Evolutionary conservation across 2,113 vertebrate genomes (phyloP), one percentile per base, ranked within the genome.

Genomic region (Sapayoa aenigma): DNA sequence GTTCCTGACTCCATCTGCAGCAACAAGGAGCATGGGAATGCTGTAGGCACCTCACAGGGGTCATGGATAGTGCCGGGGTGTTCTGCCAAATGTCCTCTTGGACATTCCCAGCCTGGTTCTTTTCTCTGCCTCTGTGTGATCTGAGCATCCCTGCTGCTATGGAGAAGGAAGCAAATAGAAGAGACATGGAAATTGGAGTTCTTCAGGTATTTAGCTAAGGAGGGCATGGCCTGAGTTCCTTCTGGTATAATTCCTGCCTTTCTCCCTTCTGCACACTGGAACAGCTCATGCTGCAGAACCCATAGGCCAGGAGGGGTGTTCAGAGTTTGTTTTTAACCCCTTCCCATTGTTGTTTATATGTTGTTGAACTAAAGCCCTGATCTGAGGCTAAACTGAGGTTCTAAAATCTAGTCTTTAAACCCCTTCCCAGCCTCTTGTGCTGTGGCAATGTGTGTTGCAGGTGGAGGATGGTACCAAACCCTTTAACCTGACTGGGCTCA

Each of bases 61-160:
- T 14, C 7, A 0, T 1, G 21, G 6, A 0, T n/a, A 59, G n/a
- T 19, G 39, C 33, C 3, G 14, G 12, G 35, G 14, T 37, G 44
- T 3, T 31, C 39, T 55, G 53, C 53, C 18, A 12, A 5, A 52
- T 2, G 0, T 12, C 20, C 28, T 30, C 59, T 46, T 35, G 52
- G 74, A 12, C 2, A 4, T 52, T 16, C 39, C 30, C 15, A 18
- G 31, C 41, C 37, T 55, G 9, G 22, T 16, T 55, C 62, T 62
- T 49, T 22, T 23, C 60, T 20, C 19, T 23, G 33, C 30, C 69
- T 20, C 8, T 6, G 14, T 28, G 8, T 47, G 44, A 56, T n/a
- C 27, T 47, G 15, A 30, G 71, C 33, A 22, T 55, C 31, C 49
- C 37, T 27, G 62, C 33, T 56, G 30, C 5, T 33, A 25, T 6